These are phyloP conservation scores for Sesia apiformis DNA, from an alignment of 2,888 invertebrate genomes.

Conservation along the genomic window DNA sequence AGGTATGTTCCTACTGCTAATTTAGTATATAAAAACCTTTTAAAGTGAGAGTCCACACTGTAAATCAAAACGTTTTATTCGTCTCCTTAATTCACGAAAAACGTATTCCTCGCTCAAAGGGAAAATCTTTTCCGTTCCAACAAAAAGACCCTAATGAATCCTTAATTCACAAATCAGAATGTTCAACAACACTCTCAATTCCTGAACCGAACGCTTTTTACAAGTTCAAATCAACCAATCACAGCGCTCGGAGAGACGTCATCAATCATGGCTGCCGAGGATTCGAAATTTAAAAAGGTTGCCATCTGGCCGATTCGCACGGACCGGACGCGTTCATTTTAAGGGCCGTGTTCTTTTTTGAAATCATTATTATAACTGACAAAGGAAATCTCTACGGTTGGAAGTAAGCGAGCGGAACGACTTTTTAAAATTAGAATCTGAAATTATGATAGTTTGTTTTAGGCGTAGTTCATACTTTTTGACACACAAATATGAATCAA, in stretches of 20 bases:
- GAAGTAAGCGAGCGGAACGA: no score
- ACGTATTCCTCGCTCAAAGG: not conserved
- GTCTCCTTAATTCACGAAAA: no score
- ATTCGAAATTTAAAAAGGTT: conserved; percentile 18
- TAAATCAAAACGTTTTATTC: no score
- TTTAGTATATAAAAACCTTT: no score
- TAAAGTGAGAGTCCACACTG: no score
- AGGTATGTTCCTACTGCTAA: no score
- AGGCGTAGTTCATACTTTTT: no score
- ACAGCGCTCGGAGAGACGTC: conserved; percentile 35
- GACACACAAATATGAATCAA: no score
- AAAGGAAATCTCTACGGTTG: no score
- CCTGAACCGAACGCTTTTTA: conserved; percentile 26
- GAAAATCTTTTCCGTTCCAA: conserved; percentile 1
- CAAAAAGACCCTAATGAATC: conserved; percentile 5
- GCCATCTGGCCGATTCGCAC: conserved; percentile 14
- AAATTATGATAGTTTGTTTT: no score
- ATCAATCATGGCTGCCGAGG: conserved; percentile 36
- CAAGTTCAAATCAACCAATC: conserved; percentile 53
- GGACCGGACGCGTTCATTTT: conserved; percentile 1
- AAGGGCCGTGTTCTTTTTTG: not conserved
- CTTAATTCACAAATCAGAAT: conserved; percentile 30
- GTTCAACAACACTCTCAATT: conserved; percentile 33
- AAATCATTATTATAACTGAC: no score
- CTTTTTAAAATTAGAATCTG: no score